Evolutionary conservation across 92 coral and sea anemone genomes (phyloP), one percentile per base, ranked within the genome.

Genomic region (Actinernus sp.): DNA sequence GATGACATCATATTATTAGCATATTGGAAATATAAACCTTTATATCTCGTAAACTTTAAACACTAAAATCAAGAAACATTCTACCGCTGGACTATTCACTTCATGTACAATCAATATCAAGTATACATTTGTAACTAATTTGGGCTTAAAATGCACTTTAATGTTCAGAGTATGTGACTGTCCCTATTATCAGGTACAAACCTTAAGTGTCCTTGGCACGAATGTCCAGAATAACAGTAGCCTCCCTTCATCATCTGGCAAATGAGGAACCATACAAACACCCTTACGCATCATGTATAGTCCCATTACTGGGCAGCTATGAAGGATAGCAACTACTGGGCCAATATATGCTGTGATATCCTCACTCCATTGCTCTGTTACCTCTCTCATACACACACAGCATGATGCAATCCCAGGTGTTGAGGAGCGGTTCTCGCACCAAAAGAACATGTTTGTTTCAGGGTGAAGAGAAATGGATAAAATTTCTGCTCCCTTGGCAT

Each of bases 361-460:
- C 32, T 61, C 83, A 13, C 63, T 67, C 55, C 74, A 74, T 53
- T 70, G 68, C 26, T 81, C 88, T 22, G 84, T 60, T 31, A 89
- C 68, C 20, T 90, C 89, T 54, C 98, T 54, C 58, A 82, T 66
- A 52, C 98, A 94, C 29, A 94, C 92, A 76, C 98, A 94, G 45
- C 91, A 91, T 26, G 88, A 76, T 0, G 79, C 64, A 19, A 68
- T 70, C 18, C 82, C 85, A 19, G 83, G 54, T 1, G 78, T 73
- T 10, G 89, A 30, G 11, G 57, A 74, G 19, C 98, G 97, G 27
- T 78, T 81, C 65, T 94, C 98, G 73, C 98, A 94, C 98, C 98
- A 94, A 49, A 94, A 81, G 22, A 94, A 65, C 21, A 77, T 65
- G n/a, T 79, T 74, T 0, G 78, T 82, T 8, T 82, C 66, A 6